Percentiles rank a stretch among this genome's conserved stretches.
phyloP scores from a whole-genome alignment of 1,140 invertebrate species.

The Halictus rubicundus region DNA sequence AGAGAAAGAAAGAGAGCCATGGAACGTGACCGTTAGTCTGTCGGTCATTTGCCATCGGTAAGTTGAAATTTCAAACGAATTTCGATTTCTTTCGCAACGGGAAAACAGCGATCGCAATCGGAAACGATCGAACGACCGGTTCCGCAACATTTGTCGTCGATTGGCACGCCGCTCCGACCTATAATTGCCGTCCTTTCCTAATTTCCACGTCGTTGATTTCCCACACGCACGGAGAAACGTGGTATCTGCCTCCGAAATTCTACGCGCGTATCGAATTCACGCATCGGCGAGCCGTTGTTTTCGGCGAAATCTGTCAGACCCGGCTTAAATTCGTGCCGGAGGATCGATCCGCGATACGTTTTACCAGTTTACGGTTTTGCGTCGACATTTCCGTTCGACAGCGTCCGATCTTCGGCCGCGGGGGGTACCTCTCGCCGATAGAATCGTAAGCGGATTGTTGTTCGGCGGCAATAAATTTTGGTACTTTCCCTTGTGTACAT shows the following conservation, averaged over 20 bases:
- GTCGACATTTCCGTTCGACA: too few species aligned
- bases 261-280: slow-evolving; percentile 4
- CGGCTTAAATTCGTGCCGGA: slow-evolving; percentile 9
- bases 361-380: neutral
- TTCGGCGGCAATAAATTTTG: too few species aligned
- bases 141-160: neutral
- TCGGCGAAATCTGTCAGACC: neutral
- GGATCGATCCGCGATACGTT: neutral
- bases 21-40: neutral
- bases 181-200: slow-evolving; percentile 32
- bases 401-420: too few species aligned
- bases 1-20: too few species aligned
- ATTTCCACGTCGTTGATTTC: slow-evolving; percentile 35
- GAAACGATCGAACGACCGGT: slow-evolving; percentile 8
- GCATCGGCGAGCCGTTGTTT: slow-evolving; percentile 2
- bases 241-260: slow-evolving; percentile 6
- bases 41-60: neutral
- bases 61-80: neutral
- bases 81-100: neutral
- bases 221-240: neutral
- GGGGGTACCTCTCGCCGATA: too few species aligned
- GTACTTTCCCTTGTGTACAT: too few species aligned
- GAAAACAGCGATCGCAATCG: neutral
- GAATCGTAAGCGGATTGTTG: too few species aligned
- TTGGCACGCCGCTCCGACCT: slow-evolving; percentile 21